These are phyloP conservation scores for Ellobium chinense DNA, from an alignment of 2,888 invertebrate species.

Conservation along the genomic window DNA sequence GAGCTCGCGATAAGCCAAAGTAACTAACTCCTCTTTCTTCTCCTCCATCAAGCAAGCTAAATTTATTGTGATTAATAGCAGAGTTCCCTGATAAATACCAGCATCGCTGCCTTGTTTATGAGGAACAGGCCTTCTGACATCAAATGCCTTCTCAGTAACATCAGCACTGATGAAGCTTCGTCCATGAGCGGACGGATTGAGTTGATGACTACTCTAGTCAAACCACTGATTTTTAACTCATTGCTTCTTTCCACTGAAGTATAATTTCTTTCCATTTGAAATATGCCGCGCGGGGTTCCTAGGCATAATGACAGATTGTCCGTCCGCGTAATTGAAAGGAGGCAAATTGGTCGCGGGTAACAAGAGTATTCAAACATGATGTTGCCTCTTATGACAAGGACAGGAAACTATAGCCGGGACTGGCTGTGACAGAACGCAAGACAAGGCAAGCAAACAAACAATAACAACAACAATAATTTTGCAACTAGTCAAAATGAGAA, in stretches of 20 bases:
- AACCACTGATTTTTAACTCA: constrained; percentile 23
- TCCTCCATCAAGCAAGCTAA: not conserved
- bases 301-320: constrained; percentile 21
- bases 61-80: constrained; percentile 33
- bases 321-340: constrained; percentile 25
- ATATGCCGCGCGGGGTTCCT: constrained; percentile 6
- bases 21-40: not conserved
- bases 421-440: not conserved
- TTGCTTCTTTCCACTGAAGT: constrained; percentile 23
- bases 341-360: constrained; percentile 23
- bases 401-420: constrained; percentile 5
- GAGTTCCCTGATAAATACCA: constrained; percentile 13
- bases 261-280: constrained; percentile 31
- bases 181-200: not conserved
- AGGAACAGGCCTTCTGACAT: not conserved
- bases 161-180: not conserved
- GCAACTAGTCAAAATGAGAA: too few relatives aligned
- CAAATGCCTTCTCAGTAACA: constrained; percentile 1
- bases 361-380: constrained; percentile 23
- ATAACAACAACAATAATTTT: too few relatives aligned
- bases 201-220: constrained; percentile 16
- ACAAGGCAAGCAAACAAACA: constrained; percentile 12
- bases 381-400: not conserved
- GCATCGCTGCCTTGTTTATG: constrained; percentile 2
- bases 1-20: not conserved